Conservation (phyloP, 2,113 vertebrate species). For the Capreolus pygargus region DNA sequence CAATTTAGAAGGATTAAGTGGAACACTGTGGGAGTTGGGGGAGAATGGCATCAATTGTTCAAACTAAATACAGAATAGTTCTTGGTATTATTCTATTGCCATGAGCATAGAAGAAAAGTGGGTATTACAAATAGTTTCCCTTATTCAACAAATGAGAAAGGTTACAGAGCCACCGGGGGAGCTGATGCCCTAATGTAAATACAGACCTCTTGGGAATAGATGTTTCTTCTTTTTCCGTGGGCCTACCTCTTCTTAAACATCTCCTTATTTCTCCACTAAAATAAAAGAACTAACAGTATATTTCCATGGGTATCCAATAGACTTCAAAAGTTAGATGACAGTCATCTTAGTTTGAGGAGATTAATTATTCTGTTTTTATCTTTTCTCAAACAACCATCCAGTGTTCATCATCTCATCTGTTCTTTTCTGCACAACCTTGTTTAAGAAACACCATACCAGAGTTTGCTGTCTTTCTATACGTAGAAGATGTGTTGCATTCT, state of each 20-base stretch:
- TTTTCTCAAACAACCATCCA: background rate
- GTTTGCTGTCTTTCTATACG: background rate
- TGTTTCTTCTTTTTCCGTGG: background rate
- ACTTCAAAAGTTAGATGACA: background rate
- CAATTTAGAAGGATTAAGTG: background rate
- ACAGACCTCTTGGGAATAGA: background rate
- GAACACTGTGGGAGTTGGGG: background rate
- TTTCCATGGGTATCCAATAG: background rate
- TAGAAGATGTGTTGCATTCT: background rate
- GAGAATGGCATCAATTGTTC: background rate
- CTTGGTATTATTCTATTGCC: background rate
- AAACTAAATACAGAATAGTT: slow-evolving; percentile 9
- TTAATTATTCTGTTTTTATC: background rate
- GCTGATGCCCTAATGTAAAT: background rate
- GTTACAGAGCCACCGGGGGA: background rate
- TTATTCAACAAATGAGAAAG: background rate
- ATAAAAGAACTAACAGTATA: background rate
- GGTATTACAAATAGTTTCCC: background rate
- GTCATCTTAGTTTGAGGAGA: background rate
- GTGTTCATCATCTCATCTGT: background rate
- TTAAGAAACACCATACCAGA: background rate
- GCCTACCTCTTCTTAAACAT: background rate
- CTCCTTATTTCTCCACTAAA: background rate
- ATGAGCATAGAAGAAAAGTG: background rate
- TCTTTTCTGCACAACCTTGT: background rate